Evolutionary conservation across 2,797 vertebrate species (phyloP).

Genomic region (Xyrichtys novacula): DNA sequence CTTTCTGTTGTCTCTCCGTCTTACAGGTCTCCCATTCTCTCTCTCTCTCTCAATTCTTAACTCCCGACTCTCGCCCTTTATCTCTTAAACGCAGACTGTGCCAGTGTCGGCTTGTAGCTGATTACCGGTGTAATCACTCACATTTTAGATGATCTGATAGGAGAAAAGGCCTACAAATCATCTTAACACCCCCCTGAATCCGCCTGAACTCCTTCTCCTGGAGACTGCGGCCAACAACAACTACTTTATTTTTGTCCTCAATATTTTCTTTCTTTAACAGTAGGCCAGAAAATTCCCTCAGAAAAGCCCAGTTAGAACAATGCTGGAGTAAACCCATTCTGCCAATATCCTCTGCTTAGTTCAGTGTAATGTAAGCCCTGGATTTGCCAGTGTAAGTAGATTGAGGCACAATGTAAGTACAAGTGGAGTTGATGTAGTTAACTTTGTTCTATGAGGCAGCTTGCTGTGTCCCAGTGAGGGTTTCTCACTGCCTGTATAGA

Average conservation of each 20-base stretch:
- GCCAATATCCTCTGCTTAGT: conserved; percentile 77
- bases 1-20: conserved; percentile 63
- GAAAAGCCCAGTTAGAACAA: conserved; percentile 80
- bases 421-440: conserved; percentile 78
- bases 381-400: conserved; percentile 84
- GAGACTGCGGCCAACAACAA: conserved; percentile 63
- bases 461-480: conserved; percentile 43
- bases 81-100: conserved; percentile 78
- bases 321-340: conserved; percentile 75
- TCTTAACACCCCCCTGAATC: conserved; percentile 75
- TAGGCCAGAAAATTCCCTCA: conserved; percentile 69
- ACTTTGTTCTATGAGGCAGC: conserved; percentile 71
- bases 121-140: conserved; percentile 85
- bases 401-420: conserved; percentile 81
- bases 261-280: conserved; percentile 71
- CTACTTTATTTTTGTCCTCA: conserved; percentile 77
- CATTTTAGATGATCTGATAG: conserved; percentile 86
- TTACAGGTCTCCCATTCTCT: conserved; percentile 61
- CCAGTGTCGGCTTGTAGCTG: conserved; percentile 78
- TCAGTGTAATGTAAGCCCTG: conserved; percentile 81
- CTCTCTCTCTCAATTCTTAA: conserved; percentile 61
- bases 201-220: conserved; percentile 61
- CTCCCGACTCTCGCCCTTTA: conserved; percentile 76
- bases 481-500: conserved; percentile 37
- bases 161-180: conserved; percentile 80